Percentiles rank a stretch among this genome's conserved stretches.
Evolutionary conservation across 2,797 vertebrate species (phyloP).

Genomic region (Odontamblyopus rebecca): DNA sequence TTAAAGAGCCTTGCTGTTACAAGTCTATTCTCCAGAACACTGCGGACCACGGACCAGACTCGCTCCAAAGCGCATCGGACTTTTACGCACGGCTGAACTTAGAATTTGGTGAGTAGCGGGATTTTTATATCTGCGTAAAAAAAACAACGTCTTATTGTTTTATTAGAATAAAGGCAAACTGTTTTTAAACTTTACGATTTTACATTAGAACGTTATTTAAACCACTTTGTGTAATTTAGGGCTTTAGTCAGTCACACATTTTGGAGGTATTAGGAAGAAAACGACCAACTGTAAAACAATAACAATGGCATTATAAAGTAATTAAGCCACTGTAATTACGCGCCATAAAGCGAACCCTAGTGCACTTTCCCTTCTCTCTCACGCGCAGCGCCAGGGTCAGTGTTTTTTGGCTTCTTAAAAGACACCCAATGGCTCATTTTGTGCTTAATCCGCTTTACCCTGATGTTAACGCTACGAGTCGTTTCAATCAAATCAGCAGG

Average conservation of each 20-base stretch:
- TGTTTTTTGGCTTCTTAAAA: conserved; percentile 53
- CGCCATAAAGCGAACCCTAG: conserved; percentile 74
- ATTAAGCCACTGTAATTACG: conserved; percentile 81
- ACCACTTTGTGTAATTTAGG: conserved; percentile 30
- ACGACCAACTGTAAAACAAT: conserved; percentile 67
- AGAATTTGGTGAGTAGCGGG: conserved; percentile 59
- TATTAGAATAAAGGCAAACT: conserved; percentile 7
- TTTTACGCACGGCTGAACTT: conserved; percentile 49
- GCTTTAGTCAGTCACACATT: conserved; percentile 28
- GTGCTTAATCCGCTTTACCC: conserved; percentile 64
- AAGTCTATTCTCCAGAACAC: conserved; percentile 23
- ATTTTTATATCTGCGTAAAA: not conserved
- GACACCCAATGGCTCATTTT: conserved; percentile 61
- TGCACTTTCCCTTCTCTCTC: conserved; percentile 57
- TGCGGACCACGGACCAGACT: conserved; percentile 34
- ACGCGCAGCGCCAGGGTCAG: conserved; percentile 65
- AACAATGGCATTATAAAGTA: conserved; percentile 80
- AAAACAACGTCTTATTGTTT: conserved; percentile 1
- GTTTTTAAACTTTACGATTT: conserved; percentile 3
- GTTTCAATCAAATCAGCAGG: conserved; percentile 70
- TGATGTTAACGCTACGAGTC: conserved; percentile 61
- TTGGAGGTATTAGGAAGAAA: conserved; percentile 71
- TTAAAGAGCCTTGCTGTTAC: conserved; percentile 13
- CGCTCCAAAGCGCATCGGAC: conserved; percentile 48
- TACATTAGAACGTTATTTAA: conserved; percentile 14